A percentile compares a stretch with the other conserved stretches of the same genome.
These are phyloP conservation scores for Onychomys arenicola DNA, from an alignment of 2,797 vertebrate genomes.

Conservation along the genomic window DNA sequence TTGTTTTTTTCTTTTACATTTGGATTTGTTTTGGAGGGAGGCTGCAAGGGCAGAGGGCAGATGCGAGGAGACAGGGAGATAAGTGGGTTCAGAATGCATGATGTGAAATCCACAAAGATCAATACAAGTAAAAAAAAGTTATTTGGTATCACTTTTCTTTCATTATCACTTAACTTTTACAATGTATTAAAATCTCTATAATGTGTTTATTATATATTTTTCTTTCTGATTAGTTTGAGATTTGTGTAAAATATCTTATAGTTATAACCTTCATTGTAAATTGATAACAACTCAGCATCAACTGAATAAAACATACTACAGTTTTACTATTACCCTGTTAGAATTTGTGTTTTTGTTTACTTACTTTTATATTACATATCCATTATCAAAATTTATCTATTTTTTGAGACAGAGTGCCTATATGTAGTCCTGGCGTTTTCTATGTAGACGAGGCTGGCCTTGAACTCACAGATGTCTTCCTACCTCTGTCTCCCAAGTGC, in stretches of 20 bases:
- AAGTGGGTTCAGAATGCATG: no score
- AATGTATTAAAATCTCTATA: background rate
- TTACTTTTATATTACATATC: background rate
- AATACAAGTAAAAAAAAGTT: no score
- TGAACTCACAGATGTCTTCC: background rate
- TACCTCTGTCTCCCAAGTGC: background rate
- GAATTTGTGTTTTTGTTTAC: background rate
- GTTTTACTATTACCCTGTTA: background rate
- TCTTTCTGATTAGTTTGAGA: background rate
- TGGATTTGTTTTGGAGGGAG: no score
- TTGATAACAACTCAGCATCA: background rate
- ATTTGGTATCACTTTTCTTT: background rate
- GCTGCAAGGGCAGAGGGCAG: no score
- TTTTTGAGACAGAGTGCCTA: background rate
- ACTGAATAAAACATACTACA: background rate
- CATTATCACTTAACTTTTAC: background rate
- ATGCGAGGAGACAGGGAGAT: no score
- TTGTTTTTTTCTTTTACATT: no score
- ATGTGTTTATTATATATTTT: background rate
- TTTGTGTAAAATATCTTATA: background rate
- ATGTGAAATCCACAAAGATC: no score
- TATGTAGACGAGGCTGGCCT: background rate
- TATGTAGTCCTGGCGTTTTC: background rate
- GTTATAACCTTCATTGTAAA: background rate
- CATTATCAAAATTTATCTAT: background rate